phyloP scores from a whole-genome alignment of 1,140 invertebrate genomes.

The Reticulitermes speratus region DNA sequence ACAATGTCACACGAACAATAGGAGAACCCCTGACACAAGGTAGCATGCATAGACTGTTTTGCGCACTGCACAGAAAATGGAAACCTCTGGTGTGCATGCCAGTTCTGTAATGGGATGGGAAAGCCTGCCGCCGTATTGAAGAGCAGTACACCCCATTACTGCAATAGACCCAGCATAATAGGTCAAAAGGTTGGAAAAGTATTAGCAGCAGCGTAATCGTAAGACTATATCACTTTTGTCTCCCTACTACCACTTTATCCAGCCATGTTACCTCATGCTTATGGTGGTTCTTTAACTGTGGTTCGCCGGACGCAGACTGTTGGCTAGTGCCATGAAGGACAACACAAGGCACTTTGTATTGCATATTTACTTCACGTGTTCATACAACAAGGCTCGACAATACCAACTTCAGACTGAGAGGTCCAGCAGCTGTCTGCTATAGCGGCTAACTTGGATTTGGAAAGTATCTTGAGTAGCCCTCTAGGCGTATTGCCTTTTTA shows the following conservation, averaged over 20 bases:
- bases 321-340: no score
- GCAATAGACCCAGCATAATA: conserved; percentile 2
- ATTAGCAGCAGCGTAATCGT: not conserved
- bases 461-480: no score
- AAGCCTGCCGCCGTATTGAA: not conserved
- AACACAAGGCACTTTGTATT: no score
- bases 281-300: not conserved
- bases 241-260: not conserved
- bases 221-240: not conserved
- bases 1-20: not conserved
- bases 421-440: no score
- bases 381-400: no score
- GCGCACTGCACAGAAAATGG: conserved; percentile 9
- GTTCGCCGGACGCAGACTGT: not conserved
- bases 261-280: not conserved
- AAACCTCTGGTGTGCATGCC: not conserved
- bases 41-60: not conserved
- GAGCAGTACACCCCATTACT: not conserved
- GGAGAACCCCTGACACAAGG: not conserved
- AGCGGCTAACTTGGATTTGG: no score
- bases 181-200: not conserved
- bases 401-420: no score
- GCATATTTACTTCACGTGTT: no score
- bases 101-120: not conserved
- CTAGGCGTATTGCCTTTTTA: no score